Percentiles rank a stretch among this genome's conserved stretches.
Conservation (phyloP, 2,888 invertebrate genomes). For the Noctua fimbriata region DNA sequence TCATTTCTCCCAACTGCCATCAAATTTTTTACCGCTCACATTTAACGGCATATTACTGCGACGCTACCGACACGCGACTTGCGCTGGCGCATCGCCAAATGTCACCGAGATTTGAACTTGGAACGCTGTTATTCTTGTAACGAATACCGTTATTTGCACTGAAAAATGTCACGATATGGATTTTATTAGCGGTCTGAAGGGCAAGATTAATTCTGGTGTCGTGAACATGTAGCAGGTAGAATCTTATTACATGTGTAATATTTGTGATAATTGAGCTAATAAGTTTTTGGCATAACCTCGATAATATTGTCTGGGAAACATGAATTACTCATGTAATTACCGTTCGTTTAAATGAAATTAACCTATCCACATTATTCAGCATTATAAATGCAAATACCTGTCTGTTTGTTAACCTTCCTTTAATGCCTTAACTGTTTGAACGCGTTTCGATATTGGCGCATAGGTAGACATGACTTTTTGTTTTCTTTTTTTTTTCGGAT, state of each 20-base stretch:
- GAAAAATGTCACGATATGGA: constrained; percentile 68
- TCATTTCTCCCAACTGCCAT: neutral
- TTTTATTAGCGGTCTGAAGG: constrained; percentile 54
- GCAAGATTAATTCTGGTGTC: constrained; percentile 14
- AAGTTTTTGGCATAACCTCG: neutral
- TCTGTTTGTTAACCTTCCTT: too few species aligned
- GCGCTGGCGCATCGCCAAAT: constrained; percentile 70
- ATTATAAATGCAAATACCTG: too few species aligned
- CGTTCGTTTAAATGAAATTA: too few species aligned
- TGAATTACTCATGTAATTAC: neutral
- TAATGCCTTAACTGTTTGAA: too few species aligned
- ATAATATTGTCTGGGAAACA: constrained; percentile 1
- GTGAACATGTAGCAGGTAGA: neutral
- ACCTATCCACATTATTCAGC: too few species aligned
- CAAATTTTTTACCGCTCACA: constrained; percentile 31
- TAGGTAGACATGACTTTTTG: too few species aligned
- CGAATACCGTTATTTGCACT: constrained; percentile 67
- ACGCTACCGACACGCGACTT: constrained; percentile 57
- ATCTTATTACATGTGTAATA: constrained; percentile 6
- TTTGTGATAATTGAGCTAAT: constrained; percentile 8
- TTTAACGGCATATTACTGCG: constrained; percentile 53
- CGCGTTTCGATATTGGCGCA: too few species aligned
- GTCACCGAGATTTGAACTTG: constrained; percentile 74
- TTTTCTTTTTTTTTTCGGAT: too few species aligned
- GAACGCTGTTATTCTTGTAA: constrained; percentile 76